A percentile compares a stretch with the other conserved stretches of the same genome.
These are phyloP conservation scores for Parnassius smintheus DNA, from an alignment of 2,888 invertebrate genomes.

Conservation along the genomic window DNA sequence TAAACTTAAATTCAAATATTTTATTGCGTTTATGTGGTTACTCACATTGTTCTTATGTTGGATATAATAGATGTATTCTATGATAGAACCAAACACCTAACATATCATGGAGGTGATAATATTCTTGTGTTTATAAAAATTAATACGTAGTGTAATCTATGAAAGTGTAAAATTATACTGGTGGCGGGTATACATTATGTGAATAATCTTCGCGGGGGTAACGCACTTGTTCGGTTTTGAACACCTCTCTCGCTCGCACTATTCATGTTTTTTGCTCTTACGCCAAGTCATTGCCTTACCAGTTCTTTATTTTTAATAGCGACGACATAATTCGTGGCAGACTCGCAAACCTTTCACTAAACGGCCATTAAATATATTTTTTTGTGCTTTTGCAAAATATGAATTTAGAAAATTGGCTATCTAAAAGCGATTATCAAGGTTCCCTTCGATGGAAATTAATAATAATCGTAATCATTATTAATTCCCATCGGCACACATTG, in stretches of 20 bases:
- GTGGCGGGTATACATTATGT: constrained; percentile 29
- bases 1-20: no score
- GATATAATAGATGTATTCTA: no score
- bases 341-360: constrained; percentile 64
- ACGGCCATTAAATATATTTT: constrained; percentile 34
- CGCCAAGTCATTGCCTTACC: constrained; percentile 70
- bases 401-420: background rate
- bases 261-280: constrained; percentile 57
- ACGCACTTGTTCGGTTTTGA: constrained; percentile 72
- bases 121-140: no score
- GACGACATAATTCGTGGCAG: constrained; percentile 55
- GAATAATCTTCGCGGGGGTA: constrained; percentile 76
- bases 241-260: constrained; percentile 59
- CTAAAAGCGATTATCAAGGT: background rate
- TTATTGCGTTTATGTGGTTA: no score
- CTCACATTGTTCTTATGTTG: no score
- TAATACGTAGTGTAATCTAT: no score
- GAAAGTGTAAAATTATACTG: no score
- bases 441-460: background rate
- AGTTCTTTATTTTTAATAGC: constrained; percentile 67
- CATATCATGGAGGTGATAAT: no score
- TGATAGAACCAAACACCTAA: no score
- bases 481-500: no score
- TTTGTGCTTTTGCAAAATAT: constrained; percentile 24
- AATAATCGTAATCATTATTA: no score